A percentile compares a stretch with the other conserved stretches of the same genome.
phyloP scores from a whole-genome alignment of 2,888 invertebrate genomes.

The Carcina quercana region DNA sequence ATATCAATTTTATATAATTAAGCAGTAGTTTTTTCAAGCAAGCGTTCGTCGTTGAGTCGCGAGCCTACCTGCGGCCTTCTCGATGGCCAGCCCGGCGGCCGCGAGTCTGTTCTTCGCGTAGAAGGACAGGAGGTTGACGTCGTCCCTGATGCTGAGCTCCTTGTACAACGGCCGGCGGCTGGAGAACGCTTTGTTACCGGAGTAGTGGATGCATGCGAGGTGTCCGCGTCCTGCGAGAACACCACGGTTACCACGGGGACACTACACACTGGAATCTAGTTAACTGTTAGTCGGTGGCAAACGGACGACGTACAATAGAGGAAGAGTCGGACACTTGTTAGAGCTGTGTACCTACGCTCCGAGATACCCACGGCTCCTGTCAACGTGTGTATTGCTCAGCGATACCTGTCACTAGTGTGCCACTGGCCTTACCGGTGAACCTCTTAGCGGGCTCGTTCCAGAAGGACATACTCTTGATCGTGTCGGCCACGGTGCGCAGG shows the following conservation, averaged over 20 bases:
- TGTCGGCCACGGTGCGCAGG: conserved; percentile 75
- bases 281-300: conserved; percentile 49
- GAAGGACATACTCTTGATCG: conserved; percentile 77
- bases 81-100: conserved; percentile 70
- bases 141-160: conserved; percentile 86
- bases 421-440: conserved; percentile 77
- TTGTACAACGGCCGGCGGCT: conserved; percentile 82
- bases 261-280: conserved; percentile 35
- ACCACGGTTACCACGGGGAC: conserved; percentile 60
- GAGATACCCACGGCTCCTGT: conserved; percentile 17
- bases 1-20: conserved; percentile 48
- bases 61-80: conserved; percentile 69
- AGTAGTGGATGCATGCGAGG: conserved; percentile 89
- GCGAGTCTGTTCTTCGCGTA: conserved; percentile 87
- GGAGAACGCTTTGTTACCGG: conserved; percentile 85
- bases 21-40: conserved; percentile 56
- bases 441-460: conserved; percentile 80
- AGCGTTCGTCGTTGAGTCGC: conserved; percentile 53
- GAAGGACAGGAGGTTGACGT: conserved; percentile 90
- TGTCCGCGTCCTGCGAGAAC: conserved; percentile 83
- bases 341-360: no score
- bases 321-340: background rate
- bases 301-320: conserved; percentile 17
- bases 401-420: no score
- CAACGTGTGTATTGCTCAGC: conserved; percentile 15